phyloP scores from a whole-genome alignment of 1,140 invertebrate genomes.

The Cherax destructor region DNA sequence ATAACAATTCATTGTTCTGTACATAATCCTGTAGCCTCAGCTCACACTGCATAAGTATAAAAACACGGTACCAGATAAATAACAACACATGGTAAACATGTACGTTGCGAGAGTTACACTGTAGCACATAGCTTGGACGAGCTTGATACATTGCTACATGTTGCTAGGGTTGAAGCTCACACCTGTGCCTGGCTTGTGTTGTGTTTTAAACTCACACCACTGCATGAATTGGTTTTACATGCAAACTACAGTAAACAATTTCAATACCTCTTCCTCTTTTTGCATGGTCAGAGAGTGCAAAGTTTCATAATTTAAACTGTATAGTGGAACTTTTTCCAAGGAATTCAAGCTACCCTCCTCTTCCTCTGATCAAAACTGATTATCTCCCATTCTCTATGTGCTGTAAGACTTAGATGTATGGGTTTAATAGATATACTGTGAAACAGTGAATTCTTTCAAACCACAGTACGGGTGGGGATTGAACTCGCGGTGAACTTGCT shows the following conservation, averaged over 20 bases:
- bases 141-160: neutral
- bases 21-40: neutral
- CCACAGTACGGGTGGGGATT: too few species aligned
- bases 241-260: neutral
- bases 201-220: slow-evolving; percentile 5
- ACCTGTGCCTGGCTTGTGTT: neutral
- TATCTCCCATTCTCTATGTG: too few species aligned
- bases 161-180: neutral
- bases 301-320: too few species aligned
- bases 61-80: neutral
- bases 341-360: too few species aligned
- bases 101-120: neutral
- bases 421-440: too few species aligned
- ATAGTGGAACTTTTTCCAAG: too few species aligned
- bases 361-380: too few species aligned
- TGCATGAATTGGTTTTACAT: neutral
- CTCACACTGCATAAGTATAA: neutral
- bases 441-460: too few species aligned
- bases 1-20: neutral
- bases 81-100: neutral
- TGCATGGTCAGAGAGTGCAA: too few species aligned
- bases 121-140: neutral
- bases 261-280: too few species aligned
- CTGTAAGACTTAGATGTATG: too few species aligned
- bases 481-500: too few species aligned